A percentile compares a stretch with the other conserved stretches of the same genome.
These are phyloP conservation scores for Pediacus dermestoides DNA, from an alignment of 2,888 invertebrate genomes.

Conservation along the genomic window DNA sequence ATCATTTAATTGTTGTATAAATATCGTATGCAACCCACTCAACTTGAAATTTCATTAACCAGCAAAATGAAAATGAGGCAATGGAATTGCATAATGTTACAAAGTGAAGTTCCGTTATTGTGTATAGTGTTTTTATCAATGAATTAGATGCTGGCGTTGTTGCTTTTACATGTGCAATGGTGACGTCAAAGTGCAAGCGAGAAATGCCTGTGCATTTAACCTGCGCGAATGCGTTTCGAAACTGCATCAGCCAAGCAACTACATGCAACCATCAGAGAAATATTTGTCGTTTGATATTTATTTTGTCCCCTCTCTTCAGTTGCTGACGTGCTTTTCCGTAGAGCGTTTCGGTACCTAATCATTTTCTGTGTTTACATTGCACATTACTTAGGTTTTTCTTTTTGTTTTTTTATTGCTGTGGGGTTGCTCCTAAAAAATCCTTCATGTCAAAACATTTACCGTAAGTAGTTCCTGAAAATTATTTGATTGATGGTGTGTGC, in stretches of 20 bases:
- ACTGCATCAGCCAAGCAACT: neutral
- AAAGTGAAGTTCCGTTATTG: too few species aligned
- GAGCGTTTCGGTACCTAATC: conserved; percentile 17
- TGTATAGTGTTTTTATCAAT: conserved; percentile 6
- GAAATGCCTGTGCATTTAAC: conserved; percentile 16
- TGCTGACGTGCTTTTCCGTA: conserved; percentile 20
- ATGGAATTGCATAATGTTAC: too few species aligned
- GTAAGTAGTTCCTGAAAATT: conserved; percentile 21
- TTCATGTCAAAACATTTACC: conserved; percentile 27
- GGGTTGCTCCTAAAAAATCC: conserved; percentile 15
- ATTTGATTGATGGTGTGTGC: too few species aligned
- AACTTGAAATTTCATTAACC: too few species aligned
- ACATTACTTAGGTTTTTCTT: too few species aligned
- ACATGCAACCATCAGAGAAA: neutral
- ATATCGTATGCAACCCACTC: too few species aligned
- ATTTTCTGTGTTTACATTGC: too few species aligned
- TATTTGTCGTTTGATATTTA: conserved; percentile 11
- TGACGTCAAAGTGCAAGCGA: conserved; percentile 11
- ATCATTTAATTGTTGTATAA: too few species aligned
- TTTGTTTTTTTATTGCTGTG: conserved; percentile 14
- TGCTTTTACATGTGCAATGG: conserved; percentile 4
- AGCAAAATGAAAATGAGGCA: too few species aligned
- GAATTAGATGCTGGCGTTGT: neutral
- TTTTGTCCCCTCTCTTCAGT: conserved; percentile 21
- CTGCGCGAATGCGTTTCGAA: conserved; percentile 6